phyloP scores from a whole-genome alignment of 2,797 vertebrate genomes.

The Cyclura pinguis region DNA sequence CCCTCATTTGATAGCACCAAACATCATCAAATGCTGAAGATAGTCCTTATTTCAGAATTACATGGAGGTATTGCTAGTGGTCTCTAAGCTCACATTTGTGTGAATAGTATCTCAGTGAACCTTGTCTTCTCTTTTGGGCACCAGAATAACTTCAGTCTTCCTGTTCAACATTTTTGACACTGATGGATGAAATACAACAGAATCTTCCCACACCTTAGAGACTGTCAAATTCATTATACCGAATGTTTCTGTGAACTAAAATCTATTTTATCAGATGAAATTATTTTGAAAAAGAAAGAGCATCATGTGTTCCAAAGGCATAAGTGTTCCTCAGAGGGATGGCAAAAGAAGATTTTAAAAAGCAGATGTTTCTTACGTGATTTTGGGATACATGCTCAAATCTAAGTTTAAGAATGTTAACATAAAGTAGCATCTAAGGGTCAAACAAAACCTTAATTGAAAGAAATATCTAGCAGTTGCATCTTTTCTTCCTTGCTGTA shows the following conservation, averaged over 20 bases:
- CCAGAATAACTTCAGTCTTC: not conserved
- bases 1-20: not conserved
- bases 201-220: not conserved
- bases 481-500: not conserved
- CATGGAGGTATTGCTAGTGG: not conserved
- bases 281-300: no score
- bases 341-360: no score
- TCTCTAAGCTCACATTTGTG: not conserved
- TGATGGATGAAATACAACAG: not conserved
- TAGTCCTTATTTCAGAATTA: not conserved
- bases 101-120: not conserved
- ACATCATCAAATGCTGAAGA: not conserved
- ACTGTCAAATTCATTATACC: no score
- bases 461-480: not conserved
- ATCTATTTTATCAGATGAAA: no score
- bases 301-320: no score
- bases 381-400: no score
- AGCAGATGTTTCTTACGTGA: no score
- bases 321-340: no score
- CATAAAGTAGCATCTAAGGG: no score
- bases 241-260: no score
- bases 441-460: no score
- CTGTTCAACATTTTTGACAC: not conserved
- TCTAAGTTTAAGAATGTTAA: no score
- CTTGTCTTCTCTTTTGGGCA: not conserved